Conservation (phyloP, 2,888 invertebrate species). For the Leptinotarsa haldemani region DNA sequence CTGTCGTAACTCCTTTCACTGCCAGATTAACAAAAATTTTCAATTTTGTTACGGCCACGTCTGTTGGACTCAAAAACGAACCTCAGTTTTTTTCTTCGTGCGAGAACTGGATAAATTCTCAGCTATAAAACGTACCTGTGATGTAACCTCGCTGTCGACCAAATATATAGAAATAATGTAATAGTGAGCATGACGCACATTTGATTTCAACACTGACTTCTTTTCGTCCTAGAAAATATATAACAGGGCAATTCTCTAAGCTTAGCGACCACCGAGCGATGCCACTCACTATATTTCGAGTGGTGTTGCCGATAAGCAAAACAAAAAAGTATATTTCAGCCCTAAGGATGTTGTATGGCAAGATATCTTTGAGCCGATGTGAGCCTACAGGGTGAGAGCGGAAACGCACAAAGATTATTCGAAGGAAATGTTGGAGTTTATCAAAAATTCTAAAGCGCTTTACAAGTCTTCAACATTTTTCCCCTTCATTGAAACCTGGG, state of each 20-base stretch:
- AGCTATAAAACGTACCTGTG: constrained; percentile 61
- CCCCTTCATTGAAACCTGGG: background rate
- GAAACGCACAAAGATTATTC: background rate
- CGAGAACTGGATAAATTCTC: constrained; percentile 32
- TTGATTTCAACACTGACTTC: constrained; percentile 47
- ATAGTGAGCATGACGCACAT: constrained; percentile 48
- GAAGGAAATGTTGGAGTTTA: background rate
- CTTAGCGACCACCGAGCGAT: constrained; percentile 53
- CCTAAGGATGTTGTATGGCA: constrained; percentile 42
- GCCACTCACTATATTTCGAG: constrained; percentile 30
- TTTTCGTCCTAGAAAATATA: constrained; percentile 47
- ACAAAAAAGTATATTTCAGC: constrained; percentile 45
- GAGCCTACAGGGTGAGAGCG: constrained; percentile 23
- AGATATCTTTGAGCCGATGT: constrained; percentile 25
- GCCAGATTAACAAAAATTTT: background rate
- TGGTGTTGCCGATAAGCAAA: constrained; percentile 38
- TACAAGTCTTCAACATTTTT: background rate
- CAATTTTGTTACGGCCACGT: background rate
- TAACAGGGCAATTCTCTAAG: constrained; percentile 65
- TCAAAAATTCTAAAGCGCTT: background rate
- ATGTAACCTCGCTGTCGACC: constrained; percentile 63
- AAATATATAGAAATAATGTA: constrained; percentile 59
- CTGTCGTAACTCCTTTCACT: constrained; percentile 19
- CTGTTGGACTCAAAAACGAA: background rate
- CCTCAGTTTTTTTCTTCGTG: constrained; percentile 9